These are phyloP conservation scores for Tamias sibiricus DNA, from an alignment of 2,113 vertebrate species.

Conservation along the genomic window DNA sequence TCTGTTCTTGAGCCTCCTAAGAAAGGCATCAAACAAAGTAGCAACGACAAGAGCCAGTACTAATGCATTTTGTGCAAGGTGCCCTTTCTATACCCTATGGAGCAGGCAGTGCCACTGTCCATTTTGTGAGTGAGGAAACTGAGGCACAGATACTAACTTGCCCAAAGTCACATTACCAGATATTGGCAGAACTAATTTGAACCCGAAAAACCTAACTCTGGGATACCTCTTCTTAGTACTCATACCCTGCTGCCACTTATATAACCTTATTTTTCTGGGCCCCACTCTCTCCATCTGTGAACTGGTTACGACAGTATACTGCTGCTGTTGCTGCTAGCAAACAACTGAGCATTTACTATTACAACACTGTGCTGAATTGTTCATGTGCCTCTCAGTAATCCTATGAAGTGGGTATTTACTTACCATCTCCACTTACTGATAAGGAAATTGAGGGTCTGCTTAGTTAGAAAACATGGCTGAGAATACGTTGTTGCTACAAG, in stretches of 20 bases:
- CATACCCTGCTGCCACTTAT: background rate
- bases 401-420: background rate
- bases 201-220: background rate
- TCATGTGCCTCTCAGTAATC: background rate
- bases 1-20: background rate
- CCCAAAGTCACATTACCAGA: background rate
- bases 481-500: background rate
- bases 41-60: too few relatives aligned
- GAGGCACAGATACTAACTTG: background rate
- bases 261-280: background rate
- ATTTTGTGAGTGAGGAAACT: background rate
- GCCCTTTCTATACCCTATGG: too few relatives aligned
- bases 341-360: background rate
- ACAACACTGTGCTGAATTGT: background rate
- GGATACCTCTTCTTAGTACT: background rate
- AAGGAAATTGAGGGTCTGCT: background rate
- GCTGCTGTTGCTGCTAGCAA: background rate
- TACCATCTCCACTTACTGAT: background rate
- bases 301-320: too few relatives aligned
- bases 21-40: background rate
- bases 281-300: background rate
- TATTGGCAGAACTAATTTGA: background rate
- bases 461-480: background rate
- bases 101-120: background rate
- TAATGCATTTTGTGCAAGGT: rapidly evolving